Evolutionary conservation across 2,797 vertebrate genomes (phyloP), one percentile per base, ranked within the genome.

Genomic region (Numenius phaeopus): DNA sequence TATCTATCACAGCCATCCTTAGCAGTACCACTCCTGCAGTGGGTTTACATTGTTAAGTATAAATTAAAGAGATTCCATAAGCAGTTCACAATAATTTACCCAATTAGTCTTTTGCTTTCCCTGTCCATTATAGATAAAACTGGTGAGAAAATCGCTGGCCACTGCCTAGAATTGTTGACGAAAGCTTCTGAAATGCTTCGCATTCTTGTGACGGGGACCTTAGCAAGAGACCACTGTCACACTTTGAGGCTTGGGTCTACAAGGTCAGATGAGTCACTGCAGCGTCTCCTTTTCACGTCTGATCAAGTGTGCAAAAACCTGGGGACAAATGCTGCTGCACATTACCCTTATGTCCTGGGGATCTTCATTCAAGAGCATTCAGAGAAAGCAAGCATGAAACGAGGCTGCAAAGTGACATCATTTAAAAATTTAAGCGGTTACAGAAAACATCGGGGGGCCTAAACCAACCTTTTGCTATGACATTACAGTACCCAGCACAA

Each of bases 251-350:
- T 44, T 69, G 85, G 55, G 70, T 69, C 86, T 90, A 0, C 62
- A 57, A 59, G 90, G 95, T 89, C 96, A 91, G 66, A 94, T 84
- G 83, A 90, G 78, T 89, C 92, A 87, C 86, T 57, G 76, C 58
- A 76, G 72, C 15, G 3, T 88, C 90, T 88, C 85, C 83, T 90
- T 84, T 92, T 93, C 80, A 52, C 14, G 5, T 52, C 88, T 89
- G 90, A 93, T 89, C 83, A 90, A 84, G 47, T 84, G 73, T 82
- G 88, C 83, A 88, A 96, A 95, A 87, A 78, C 79, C 67, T 70
- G 75, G 49, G 83, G 50, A 89, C 70, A 90, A 92, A 87, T 27
- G 70, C 65, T 95, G 50, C 78, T 54, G 83, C 71, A 89, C 29
- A 8, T 83, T 52, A 57, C 86, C 88, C 46, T 65, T 32, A 20